A percentile compares a stretch with the other conserved stretches of the same genome.
Evolutionary conservation across 2,888 invertebrate species (phyloP).

Genomic region (Tachina fera): DNA sequence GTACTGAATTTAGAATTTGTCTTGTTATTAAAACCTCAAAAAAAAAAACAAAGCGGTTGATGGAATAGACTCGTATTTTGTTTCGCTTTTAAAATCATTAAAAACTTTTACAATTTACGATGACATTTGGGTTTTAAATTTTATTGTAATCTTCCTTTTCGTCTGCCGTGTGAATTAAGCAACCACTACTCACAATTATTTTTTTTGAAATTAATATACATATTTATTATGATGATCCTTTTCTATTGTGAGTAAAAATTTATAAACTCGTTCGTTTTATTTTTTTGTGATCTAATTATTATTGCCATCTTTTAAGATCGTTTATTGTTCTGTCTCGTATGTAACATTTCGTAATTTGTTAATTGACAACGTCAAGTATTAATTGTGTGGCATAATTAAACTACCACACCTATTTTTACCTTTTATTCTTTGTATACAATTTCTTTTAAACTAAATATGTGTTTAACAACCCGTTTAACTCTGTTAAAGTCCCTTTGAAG

Average conservation of each 20-base stretch:
- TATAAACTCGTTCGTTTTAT: constrained; percentile 55
- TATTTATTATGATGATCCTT: constrained; percentile 25
- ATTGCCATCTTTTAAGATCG: constrained; percentile 14
- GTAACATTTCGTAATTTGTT: constrained; percentile 55
- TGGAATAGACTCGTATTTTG: constrained; percentile 41
- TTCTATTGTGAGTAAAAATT: constrained; percentile 16
- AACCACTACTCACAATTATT: constrained; percentile 21
- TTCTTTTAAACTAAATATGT: constrained; percentile 22
- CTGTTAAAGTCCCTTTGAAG: constrained; percentile 14
- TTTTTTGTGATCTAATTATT: constrained; percentile 70
- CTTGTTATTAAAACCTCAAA: constrained; percentile 53
- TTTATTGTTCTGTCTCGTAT: constrained; percentile 34
- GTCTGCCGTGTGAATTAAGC: constrained; percentile 11
- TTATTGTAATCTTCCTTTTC: constrained; percentile 45
- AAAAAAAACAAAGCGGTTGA: constrained; percentile 61
- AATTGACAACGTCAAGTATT: constrained; percentile 74
- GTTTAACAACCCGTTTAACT: constrained; percentile 58
- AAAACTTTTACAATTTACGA: constrained; percentile 77
- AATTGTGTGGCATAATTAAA: constrained; percentile 78
- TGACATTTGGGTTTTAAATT: constrained; percentile 77
- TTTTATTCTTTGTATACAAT: constrained; percentile 54
- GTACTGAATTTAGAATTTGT: constrained; percentile 26
- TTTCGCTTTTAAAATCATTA: constrained; percentile 61
- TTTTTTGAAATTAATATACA: constrained; percentile 17
- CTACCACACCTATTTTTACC: constrained; percentile 76